phyloP scores from a whole-genome alignment of 2,888 invertebrate species.

The Mimumesa dahlbomi region DNA sequence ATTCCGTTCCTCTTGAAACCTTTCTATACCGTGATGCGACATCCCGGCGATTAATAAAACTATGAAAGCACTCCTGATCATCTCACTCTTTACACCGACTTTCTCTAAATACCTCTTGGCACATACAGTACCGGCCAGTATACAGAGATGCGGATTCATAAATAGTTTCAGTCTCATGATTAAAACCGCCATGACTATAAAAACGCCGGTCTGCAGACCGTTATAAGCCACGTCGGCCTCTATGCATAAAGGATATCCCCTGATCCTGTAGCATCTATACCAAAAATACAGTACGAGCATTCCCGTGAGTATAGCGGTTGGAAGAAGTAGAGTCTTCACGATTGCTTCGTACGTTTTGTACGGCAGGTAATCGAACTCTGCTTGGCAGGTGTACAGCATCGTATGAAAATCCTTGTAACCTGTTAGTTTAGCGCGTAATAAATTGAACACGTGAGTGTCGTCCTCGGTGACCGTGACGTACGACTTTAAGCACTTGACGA shows the following conservation, averaged over 20 bases:
- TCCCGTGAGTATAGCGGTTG: slow-evolving; percentile 81
- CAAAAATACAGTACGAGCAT: slow-evolving; percentile 79
- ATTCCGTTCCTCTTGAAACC: slow-evolving; percentile 82
- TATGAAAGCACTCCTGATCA: slow-evolving; percentile 79
- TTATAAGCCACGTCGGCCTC: slow-evolving; percentile 86
- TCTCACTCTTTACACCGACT: slow-evolving; percentile 76
- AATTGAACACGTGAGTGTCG: slow-evolving; percentile 87
- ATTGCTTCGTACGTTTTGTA: slow-evolving; percentile 82
- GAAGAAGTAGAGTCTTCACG: slow-evolving; percentile 83
- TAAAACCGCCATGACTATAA: slow-evolving; percentile 87
- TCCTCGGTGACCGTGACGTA: slow-evolving; percentile 75
- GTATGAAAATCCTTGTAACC: slow-evolving; percentile 88
- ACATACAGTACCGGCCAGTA: slow-evolving; percentile 86
- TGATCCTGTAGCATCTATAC: slow-evolving; percentile 71
- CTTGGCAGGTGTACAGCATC: slow-evolving; percentile 88
- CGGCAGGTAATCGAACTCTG: slow-evolving; percentile 88
- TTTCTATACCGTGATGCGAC: slow-evolving; percentile 81
- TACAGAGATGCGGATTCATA: slow-evolving; percentile 89
- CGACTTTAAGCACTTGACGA: slow-evolving; percentile 66
- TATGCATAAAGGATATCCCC: slow-evolving; percentile 78
- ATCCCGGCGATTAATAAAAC: slow-evolving; percentile 82
- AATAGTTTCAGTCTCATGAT: slow-evolving; percentile 91
- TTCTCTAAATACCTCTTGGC: slow-evolving; percentile 83
- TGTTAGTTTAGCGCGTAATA: slow-evolving; percentile 87
- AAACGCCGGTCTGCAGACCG: slow-evolving; percentile 86